phyloP scores from a whole-genome alignment of 2,888 invertebrate species.

The Selenia dentaria region DNA sequence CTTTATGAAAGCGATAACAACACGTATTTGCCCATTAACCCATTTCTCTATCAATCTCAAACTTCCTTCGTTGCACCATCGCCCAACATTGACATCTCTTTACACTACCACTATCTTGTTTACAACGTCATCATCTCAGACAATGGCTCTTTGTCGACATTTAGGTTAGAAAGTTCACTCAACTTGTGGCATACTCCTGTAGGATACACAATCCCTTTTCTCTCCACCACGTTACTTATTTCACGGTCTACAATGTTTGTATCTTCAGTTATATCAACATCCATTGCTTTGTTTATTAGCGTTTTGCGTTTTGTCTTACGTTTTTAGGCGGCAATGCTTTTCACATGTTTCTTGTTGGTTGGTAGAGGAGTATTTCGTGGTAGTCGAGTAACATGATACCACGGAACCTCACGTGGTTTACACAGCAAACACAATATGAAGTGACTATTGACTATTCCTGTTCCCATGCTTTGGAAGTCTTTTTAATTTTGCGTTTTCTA shows the following conservation, averaged over 20 bases:
- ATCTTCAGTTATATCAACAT: conserved; percentile 23
- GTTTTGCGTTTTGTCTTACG: background rate
- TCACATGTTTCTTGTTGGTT: conserved; percentile 2
- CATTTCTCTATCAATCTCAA: conserved; percentile 25
- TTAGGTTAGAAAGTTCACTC: conserved; percentile 79
- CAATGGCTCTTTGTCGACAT: conserved; percentile 72
- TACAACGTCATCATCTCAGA: conserved; percentile 61
- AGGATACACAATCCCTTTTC: conserved; percentile 67
- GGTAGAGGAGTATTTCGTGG: conserved; percentile 34
- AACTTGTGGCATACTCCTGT: conserved; percentile 70
- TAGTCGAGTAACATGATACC: conserved; percentile 67
- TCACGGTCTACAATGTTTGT: conserved; percentile 17
- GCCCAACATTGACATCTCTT: conserved; percentile 35
- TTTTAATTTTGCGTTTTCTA: conserved; percentile 77
- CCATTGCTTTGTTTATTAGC: conserved; percentile 40
- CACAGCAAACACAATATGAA: conserved; percentile 80
- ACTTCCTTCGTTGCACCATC: conserved; percentile 34
- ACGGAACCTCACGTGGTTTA: conserved; percentile 76
- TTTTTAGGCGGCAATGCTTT: conserved; percentile 40
- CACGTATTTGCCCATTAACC: conserved; percentile 24
- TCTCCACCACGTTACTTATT: conserved; percentile 39
- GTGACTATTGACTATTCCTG: conserved; percentile 83
- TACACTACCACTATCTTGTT: conserved; percentile 50
- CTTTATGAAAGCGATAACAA: conserved; percentile 7
- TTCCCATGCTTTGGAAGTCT: conserved; percentile 66